phyloP scores from a whole-genome alignment of 2,113 vertebrate species.

The Leptobrachium ailaonicum region DNA sequence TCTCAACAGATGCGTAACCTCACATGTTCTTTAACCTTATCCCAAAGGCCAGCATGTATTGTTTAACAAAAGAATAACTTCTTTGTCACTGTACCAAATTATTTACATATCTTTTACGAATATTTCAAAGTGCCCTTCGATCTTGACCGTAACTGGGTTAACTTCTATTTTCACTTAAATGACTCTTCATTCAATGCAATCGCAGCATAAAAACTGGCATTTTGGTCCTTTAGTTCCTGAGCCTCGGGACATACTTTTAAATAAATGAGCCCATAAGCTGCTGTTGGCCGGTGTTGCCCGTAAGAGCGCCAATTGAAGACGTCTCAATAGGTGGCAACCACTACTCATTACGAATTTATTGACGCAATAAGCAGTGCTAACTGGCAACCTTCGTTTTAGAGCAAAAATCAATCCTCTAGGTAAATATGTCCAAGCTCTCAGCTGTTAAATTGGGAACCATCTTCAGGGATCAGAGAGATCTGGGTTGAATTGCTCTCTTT shows the following conservation, averaged over 20 bases:
- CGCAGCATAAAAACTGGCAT: background rate
- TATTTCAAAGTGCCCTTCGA: background rate
- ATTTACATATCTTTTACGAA: background rate
- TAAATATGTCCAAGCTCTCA: background rate
- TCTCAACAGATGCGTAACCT: too few relatives aligned
- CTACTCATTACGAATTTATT: background rate
- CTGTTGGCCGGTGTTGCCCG: background rate
- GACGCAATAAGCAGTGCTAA: background rate
- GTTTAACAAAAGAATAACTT: too few relatives aligned
- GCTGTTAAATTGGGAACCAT: background rate
- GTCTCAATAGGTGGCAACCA: background rate
- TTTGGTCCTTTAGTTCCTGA: background rate
- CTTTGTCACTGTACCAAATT: background rate
- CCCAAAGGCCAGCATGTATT: too few relatives aligned
- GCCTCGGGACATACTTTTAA: background rate
- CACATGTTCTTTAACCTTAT: too few relatives aligned
- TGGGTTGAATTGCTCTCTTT: too few relatives aligned
- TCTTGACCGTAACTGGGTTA: background rate
- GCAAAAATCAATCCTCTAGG: background rate
- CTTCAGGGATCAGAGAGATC: too few relatives aligned
- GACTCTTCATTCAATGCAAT: background rate
- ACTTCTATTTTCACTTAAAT: background rate
- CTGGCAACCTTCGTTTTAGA: background rate
- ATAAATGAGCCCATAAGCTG: background rate
- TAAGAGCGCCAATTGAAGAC: background rate